phyloP scores from a whole-genome alignment of 1,140 invertebrate species.

The Formica exsecta region DNA sequence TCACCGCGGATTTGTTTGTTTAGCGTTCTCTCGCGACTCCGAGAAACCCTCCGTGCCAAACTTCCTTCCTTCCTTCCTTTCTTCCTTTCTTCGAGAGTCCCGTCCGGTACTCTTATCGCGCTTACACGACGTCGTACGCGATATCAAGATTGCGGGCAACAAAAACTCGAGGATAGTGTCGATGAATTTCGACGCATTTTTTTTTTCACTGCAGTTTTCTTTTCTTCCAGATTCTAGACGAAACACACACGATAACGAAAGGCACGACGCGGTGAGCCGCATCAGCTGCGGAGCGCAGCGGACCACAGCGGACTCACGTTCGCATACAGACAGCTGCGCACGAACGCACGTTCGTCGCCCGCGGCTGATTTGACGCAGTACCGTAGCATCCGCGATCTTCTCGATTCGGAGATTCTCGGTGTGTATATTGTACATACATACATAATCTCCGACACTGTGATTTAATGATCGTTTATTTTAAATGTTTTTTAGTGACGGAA shows the following conservation, averaged over 20 bases:
- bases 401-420: too few relatives aligned
- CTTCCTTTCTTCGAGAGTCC: not conserved
- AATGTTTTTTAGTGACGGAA: too few relatives aligned
- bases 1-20: not conserved
- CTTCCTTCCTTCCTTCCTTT: not conserved
- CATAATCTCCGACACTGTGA: too few relatives aligned
- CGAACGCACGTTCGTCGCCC: conserved; percentile 68
- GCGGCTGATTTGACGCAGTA: conserved; percentile 68
- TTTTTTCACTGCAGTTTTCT: conserved; percentile 34
- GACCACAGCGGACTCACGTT: conserved; percentile 62
- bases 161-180: not conserved
- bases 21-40: not conserved
- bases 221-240: conserved; percentile 12
- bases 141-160: not conserved
- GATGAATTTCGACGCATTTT: conserved; percentile 63
- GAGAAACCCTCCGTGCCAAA: not conserved
- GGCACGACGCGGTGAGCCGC: conserved; percentile 41
- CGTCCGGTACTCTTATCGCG: not conserved
- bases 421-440: too few relatives aligned
- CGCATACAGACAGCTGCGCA: conserved; percentile 36
- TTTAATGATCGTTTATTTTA: too few relatives aligned
- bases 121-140: not conserved
- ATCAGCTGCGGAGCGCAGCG: conserved; percentile 70
- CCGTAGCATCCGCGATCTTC: conserved; percentile 49
- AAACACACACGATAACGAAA: conserved; percentile 52